Evolutionary conservation across 2,888 invertebrate species (phyloP).

Genomic region (Hypomecis punctinalis): DNA sequence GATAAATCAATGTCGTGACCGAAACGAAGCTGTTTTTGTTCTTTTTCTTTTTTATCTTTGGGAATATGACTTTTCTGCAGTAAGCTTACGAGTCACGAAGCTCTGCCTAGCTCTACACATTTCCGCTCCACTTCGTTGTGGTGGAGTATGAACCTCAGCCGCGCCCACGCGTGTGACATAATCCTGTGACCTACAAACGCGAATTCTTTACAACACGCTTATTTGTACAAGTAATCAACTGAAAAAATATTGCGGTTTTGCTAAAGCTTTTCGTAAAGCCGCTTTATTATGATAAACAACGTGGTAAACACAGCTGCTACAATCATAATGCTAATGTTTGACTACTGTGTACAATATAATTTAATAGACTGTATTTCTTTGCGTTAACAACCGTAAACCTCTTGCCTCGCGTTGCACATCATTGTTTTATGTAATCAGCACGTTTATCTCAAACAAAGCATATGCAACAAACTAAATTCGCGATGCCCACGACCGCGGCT

Average conservation of each 20-base stretch:
- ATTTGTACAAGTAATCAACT: conserved; percentile 19
- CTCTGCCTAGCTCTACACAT: too few relatives aligned
- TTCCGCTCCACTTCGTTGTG: too few relatives aligned
- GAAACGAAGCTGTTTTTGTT: too few relatives aligned
- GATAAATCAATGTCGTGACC: too few relatives aligned
- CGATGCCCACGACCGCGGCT: conserved; percentile 28
- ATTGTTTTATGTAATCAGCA: conserved; percentile 18
- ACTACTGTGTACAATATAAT: conserved; percentile 12
- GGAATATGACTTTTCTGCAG: too few relatives aligned
- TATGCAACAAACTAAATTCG: conserved; percentile 19
- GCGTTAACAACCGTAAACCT: conserved; percentile 13
- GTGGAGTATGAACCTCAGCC: conserved; percentile 30
- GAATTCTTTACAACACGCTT: conserved; percentile 28
- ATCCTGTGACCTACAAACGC: conserved; percentile 48
- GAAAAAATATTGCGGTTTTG: conserved; percentile 19
- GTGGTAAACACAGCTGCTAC: conserved; percentile 3
- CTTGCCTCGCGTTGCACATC: conserved; percentile 9
- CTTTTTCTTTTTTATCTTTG: too few relatives aligned
- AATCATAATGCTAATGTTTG: conserved; percentile 5
- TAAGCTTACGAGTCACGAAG: too few relatives aligned
- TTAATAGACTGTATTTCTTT: conserved; percentile 14
- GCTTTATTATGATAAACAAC: conserved; percentile 1
- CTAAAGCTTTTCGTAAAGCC: not conserved
- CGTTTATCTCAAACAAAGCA: conserved; percentile 21
- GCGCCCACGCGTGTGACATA: conserved; percentile 58